phyloP scores from a whole-genome alignment of 2,888 invertebrate genomes.

The Lepidochrysops patricia region DNA sequence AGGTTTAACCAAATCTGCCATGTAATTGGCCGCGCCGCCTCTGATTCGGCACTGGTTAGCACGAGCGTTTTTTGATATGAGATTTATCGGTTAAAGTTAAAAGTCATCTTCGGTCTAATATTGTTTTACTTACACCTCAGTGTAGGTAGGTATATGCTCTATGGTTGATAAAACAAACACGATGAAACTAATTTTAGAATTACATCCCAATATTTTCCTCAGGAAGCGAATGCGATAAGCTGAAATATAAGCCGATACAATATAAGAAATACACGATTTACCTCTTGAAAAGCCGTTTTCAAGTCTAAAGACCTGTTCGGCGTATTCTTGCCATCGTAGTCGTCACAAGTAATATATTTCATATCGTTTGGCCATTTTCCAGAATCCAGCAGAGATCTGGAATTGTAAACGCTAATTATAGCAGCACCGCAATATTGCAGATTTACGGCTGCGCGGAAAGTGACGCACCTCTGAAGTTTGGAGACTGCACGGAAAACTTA shows the following conservation, averaged over 20 bases:
- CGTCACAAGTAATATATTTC: constrained; percentile 84
- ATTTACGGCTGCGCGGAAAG: background rate
- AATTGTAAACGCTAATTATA: constrained; percentile 44
- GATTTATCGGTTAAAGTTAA: no score
- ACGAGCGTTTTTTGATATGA: no score
- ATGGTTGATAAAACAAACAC: background rate
- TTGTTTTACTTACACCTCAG: no score
- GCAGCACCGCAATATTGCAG: background rate
- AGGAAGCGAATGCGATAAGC: background rate
- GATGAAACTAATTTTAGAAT: background rate
- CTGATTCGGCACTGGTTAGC: no score
- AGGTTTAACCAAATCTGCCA: no score
- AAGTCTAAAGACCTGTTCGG: constrained; percentile 83
- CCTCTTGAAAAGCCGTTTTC: constrained; percentile 71
- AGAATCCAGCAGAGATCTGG: constrained; percentile 80
- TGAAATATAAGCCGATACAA: background rate
- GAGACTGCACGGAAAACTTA: background rate
- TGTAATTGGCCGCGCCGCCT: no score
- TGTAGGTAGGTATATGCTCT: no score
- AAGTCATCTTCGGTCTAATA: no score
- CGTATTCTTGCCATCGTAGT: constrained; percentile 84
- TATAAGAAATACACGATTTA: constrained; percentile 9
- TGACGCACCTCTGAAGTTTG: background rate
- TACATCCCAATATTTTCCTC: background rate
- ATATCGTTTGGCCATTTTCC: constrained; percentile 84